Percentiles rank a stretch among this genome's conserved stretches.
Evolutionary conservation across 2,113 vertebrate species (phyloP).

Genomic region (Eupsittula cactorum): DNA sequence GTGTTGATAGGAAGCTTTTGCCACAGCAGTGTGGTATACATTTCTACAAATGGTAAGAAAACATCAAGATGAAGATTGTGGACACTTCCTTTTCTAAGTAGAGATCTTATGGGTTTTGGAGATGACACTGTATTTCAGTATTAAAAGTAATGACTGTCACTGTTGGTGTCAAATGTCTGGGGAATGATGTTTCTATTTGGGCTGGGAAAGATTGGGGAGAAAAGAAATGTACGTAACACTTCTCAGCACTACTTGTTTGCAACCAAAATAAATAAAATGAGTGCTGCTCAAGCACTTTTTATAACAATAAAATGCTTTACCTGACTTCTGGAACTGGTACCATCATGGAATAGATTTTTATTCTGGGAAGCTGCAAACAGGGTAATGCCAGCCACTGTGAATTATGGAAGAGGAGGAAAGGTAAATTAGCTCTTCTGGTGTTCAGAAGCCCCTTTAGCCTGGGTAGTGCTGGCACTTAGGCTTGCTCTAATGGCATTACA

Average conservation of each 20-base stretch:
- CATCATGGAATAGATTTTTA: not conserved
- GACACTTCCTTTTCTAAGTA: not conserved
- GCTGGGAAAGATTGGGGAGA: not conserved
- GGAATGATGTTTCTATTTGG: not conserved
- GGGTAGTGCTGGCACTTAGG: not conserved
- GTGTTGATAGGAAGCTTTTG: not conserved
- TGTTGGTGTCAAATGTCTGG: not conserved
- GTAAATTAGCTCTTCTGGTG: not conserved
- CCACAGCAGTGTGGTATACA: not conserved
- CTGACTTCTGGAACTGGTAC: not conserved
- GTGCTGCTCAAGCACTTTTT: not conserved
- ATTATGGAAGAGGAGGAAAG: not conserved
- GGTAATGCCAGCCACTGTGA: not conserved
- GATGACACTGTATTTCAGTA: not conserved
- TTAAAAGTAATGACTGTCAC: not conserved
- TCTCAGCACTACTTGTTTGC: not conserved
- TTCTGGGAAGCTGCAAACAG: not conserved
- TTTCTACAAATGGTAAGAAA: not conserved
- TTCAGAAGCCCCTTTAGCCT: not conserved
- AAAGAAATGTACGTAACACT: not conserved
- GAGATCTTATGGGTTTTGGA: not conserved
- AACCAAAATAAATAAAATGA: not conserved
- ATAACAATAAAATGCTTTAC: not conserved
- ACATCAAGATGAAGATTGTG: not conserved
- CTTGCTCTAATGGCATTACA: not conserved